These are phyloP conservation scores for Cinclus mexicanus DNA, from an alignment of 2,113 vertebrate species.

Conservation along the genomic window DNA sequence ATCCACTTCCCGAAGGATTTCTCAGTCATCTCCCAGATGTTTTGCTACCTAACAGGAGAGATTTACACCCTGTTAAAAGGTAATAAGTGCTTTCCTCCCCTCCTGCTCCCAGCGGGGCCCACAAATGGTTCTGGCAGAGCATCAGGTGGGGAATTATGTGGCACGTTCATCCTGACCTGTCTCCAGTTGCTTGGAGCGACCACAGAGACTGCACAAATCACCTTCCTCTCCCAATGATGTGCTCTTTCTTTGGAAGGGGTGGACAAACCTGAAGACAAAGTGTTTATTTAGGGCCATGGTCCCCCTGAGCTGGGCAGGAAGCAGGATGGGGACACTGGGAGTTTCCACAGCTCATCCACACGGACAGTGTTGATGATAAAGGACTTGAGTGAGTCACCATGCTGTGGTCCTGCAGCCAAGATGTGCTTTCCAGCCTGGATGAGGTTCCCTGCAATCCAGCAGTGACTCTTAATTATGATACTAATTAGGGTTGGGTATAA, in stretches of 20 bases:
- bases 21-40: neutral
- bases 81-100: neutral
- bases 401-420: neutral
- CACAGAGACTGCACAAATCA: neutral
- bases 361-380: accelerated
- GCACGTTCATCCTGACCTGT: neutral
- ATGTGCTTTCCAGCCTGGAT: neutral
- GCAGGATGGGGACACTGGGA: accelerated
- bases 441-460: neutral
- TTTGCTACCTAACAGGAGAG: slow-evolving; percentile 6
- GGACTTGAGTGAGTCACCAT: neutral
- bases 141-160: slow-evolving; percentile 25
- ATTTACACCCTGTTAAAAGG: slow-evolving; percentile 17
- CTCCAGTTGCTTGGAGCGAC: neutral
- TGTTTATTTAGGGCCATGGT: neutral
- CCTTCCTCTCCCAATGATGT: accelerated
- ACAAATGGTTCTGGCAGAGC: slow-evolving; percentile 27
- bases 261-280: neutral
- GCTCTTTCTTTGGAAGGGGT: neutral
- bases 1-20: neutral
- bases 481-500: neutral
- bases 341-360: neutral
- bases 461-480: neutral
- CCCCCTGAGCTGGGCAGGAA: neutral
- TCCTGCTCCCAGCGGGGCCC: neutral